Conservation (phyloP, 1,140 invertebrate genomes). For the Hyles euphorbiae region DNA sequence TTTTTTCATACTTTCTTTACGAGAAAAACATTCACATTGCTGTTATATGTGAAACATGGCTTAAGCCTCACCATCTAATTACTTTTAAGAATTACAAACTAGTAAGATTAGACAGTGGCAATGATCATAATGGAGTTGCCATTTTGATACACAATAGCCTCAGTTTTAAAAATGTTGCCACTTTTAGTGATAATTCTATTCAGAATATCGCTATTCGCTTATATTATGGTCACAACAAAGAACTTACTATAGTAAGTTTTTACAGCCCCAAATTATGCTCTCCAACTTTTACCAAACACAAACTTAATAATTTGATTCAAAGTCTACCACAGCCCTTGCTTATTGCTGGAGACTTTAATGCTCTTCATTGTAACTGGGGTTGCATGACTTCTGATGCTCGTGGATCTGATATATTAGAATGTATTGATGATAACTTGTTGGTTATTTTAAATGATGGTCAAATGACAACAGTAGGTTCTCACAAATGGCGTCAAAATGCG, state of each 20-base stretch:
- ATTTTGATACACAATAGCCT: constrained; percentile 26
- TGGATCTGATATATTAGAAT: constrained; percentile 18
- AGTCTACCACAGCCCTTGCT: constrained; percentile 21
- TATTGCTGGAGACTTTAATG: constrained; percentile 27
- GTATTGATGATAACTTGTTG: constrained; percentile 21
- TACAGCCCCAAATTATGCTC: constrained; percentile 11
- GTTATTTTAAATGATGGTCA: constrained; percentile 22
- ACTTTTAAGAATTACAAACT: constrained; percentile 17
- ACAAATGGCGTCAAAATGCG: constrained; percentile 20
- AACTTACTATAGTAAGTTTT: constrained; percentile 12
- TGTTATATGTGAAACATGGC: constrained; percentile 20
- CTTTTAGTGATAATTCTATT: constrained; percentile 1
- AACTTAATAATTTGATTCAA: constrained; percentile 18
- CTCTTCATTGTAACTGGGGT: constrained; percentile 21
- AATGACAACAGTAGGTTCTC: constrained; percentile 20
- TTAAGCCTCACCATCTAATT: constrained; percentile 15
- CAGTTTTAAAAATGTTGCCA: not conserved
- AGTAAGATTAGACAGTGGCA: constrained; percentile 21
- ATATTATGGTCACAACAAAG: constrained; percentile 8
- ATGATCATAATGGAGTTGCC: constrained; percentile 24
- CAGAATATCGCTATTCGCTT: not conserved
- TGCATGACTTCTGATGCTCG: constrained; percentile 10
- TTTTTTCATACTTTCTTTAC: constrained; percentile 17
- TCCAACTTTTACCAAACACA: constrained; percentile 16
- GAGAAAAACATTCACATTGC: constrained; percentile 18